Conservation (phyloP, 35 echinoderm and acorn worm species). For the Apostichopus japonicus region DNA sequence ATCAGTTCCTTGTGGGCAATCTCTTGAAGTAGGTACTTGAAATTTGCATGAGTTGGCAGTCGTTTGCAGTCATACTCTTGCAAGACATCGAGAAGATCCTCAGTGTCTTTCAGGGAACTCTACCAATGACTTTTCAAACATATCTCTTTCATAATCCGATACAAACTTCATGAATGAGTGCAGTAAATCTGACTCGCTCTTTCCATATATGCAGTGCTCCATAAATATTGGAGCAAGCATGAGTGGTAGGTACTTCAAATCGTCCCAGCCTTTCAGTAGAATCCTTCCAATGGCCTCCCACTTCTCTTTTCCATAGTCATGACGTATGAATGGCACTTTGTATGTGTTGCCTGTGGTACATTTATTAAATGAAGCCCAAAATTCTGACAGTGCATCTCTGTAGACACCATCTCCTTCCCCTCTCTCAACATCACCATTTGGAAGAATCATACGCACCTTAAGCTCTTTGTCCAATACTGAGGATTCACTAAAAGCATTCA, state of each 20-base stretch:
- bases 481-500: neutral
- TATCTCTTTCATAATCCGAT: constrained; percentile 28
- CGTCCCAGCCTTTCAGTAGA: neutral
- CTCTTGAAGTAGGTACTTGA: neutral
- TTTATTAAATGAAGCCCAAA: constrained; percentile 4
- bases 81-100: constrained; percentile 43
- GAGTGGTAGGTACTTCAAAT: neutral
- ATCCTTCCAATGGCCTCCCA: constrained; percentile 29
- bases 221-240: neutral
- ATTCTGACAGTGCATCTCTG: neutral
- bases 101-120: constrained; percentile 13
- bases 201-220: neutral
- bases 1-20: constrained; percentile 52
- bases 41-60: constrained; percentile 2
- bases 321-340: neutral
- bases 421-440: constrained; percentile 6
- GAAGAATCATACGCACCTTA: neutral
- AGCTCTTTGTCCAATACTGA: neutral
- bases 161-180: constrained; percentile 46
- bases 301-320: constrained; percentile 28
- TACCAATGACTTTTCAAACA: neutral
- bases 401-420: constrained; percentile 8
- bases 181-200: neutral
- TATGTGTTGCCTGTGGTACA: neutral
- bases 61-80: neutral